A percentile compares a stretch with the other conserved stretches of the same genome.
These are phyloP conservation scores for Dipodomys stephensi DNA, from an alignment of 2,113 vertebrate species.

Conservation along the genomic window DNA sequence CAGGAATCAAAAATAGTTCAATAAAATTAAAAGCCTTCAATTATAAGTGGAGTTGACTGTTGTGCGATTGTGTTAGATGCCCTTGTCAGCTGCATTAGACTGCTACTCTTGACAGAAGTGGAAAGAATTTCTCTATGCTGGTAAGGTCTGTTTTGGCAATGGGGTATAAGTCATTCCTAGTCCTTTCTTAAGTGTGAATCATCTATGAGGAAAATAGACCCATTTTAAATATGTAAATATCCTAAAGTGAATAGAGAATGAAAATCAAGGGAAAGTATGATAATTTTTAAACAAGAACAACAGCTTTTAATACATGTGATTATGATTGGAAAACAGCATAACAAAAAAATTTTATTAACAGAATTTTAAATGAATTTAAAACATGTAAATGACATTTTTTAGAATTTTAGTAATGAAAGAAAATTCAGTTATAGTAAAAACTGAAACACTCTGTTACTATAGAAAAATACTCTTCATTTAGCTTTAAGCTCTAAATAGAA, in stretches of 20 bases:
- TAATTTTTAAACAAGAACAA: slow-evolving; percentile 17
- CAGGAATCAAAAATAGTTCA: slow-evolving; percentile 64
- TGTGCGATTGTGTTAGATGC: neutral
- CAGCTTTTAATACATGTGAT: neutral
- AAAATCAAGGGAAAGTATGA: slow-evolving; percentile 1
- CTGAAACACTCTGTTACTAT: neutral
- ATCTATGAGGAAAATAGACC: neutral
- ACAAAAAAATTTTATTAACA: slow-evolving; percentile 17
- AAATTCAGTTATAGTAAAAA: neutral
- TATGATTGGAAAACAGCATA: slow-evolving; percentile 14
- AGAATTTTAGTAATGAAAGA: neutral
- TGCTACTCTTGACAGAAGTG: neutral
- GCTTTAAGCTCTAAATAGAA: neutral
- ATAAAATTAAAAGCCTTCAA: slow-evolving; percentile 4
- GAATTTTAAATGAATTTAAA: neutral
- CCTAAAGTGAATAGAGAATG: neutral
- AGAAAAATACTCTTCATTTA: slow-evolving; percentile 31
- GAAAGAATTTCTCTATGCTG: slow-evolving; percentile 7
- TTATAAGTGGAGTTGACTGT: slow-evolving; percentile 4
- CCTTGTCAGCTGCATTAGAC: slow-evolving; percentile 20
- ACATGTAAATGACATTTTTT: neutral
- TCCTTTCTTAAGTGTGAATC: slow-evolving; percentile 18
- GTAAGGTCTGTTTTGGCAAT: neutral
- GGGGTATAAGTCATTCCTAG: neutral
- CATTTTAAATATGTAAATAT: slow-evolving; percentile 21